phyloP scores from a whole-genome alignment of 2,797 vertebrate species.

The Etheostoma perlongum region DNA sequence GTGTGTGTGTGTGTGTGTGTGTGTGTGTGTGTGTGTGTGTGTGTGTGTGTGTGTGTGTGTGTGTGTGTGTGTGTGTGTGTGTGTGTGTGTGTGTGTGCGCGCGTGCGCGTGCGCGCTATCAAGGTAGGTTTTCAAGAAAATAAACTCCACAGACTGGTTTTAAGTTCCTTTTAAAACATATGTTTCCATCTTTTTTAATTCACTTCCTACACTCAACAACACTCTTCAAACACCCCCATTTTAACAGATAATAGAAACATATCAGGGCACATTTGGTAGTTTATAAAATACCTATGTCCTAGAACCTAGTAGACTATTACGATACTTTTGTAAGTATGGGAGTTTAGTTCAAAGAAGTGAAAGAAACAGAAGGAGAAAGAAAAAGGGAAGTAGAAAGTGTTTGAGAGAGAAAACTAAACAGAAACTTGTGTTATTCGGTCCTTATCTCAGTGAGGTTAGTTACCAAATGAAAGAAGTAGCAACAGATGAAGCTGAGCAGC shows the following conservation, averaged over 20 bases:
- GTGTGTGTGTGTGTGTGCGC: too few species aligned
- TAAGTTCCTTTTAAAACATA: neutral
- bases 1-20: too few species aligned
- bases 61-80: too few species aligned
- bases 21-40: too few species aligned
- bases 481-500: too few species aligned
- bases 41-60: too few species aligned
- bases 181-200: neutral
- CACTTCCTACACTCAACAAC: too few species aligned
- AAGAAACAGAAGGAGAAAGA: neutral
- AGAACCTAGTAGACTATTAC: neutral
- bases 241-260: neutral
- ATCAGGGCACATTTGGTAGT: neutral
- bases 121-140: too few species aligned
- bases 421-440: neutral
- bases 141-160: neutral
- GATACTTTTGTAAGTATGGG: neutral
- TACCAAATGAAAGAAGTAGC: too few species aligned
- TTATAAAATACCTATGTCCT: neutral
- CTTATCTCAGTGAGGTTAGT: neutral
- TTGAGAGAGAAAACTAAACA: conserved; percentile 9
- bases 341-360: conserved; percentile 4
- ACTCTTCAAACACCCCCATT: neutral
- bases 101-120: too few species aligned
- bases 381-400: conserved; percentile 15